Evolutionary conservation across 2,113 vertebrate species (phyloP), one percentile per base, ranked within the genome.

Genomic region (Rhinoderma darwinii): DNA sequence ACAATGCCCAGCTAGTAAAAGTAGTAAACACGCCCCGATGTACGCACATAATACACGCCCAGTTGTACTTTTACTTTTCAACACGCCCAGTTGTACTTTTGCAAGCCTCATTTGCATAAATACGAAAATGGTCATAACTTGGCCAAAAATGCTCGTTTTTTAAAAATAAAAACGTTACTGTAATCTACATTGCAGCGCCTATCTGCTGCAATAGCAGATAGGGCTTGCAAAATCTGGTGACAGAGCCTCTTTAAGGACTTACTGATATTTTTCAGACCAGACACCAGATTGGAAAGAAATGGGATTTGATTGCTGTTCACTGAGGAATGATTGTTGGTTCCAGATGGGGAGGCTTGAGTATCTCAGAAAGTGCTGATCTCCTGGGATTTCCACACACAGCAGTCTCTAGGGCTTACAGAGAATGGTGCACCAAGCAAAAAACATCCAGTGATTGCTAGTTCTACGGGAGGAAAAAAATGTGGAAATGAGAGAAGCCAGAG

Each of bases 261-360:
- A 14, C 30, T 68, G 63, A 68, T 68, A 35, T 32, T 68, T 30
- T 35, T 32, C 30, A 68, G 30, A 35, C 63, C 63, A 68, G 63
- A 35, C 63, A 68, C 63, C 63, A 68, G 63, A 68, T 68, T 68
- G 63, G 30, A 68, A 35, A 68, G 63, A 68, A 68, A 68, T 68
- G 15, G 63, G 30, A 68, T 68, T 68, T 35, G 15, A 17, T 14
- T 32, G 63, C 63, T 30, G 32, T 68, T 35, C 30, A 18, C 30
- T 68, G 27, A 35, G 7, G 30, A 68, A 68, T 68, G 63, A 68
- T 68, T 68, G 63, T 68, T 32, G 63, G 30, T 35, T 30, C 63
- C 63, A 68, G 30, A 68, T 68, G 63, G 63, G 18, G 63, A 35
- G 63, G 63, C 35, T 32, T 68, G 63, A 17, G 63, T 68, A 61